Evolutionary conservation across 2,113 vertebrate species (phyloP).

Genomic region (Leptodactylus fuscus): DNA sequence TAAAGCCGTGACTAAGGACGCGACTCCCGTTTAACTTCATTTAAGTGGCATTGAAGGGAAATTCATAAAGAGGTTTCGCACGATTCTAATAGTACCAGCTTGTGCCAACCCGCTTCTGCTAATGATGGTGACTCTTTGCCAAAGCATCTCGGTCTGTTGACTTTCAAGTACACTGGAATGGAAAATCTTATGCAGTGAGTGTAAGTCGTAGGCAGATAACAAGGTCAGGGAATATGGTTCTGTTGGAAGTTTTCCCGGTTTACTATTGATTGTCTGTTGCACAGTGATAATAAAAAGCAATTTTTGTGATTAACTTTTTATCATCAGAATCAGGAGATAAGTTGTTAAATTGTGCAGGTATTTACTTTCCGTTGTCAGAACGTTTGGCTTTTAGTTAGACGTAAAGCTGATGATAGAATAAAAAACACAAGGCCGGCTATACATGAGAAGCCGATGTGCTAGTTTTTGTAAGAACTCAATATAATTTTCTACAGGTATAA

Average conservation of each 20-base stretch:
- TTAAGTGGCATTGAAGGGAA: background rate
- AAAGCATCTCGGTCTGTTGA: background rate
- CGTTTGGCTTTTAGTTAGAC: background rate
- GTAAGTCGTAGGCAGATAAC: background rate
- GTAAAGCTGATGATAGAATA: background rate
- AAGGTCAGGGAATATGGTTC: background rate
- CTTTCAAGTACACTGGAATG: background rate
- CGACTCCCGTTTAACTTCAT: background rate
- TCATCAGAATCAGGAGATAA: background rate
- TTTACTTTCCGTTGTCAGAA: background rate
- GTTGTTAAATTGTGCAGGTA: background rate
- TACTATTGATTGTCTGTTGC: slow-evolving; percentile 2
- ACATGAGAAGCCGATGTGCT: background rate
- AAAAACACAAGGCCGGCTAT: background rate
- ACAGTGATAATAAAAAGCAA: slow-evolving; percentile 2
- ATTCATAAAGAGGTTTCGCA: background rate
- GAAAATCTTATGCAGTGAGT: background rate
- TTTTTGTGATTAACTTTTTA: slow-evolving; percentile 17
- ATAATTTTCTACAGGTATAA: too few species aligned
- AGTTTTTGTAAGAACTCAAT: too few species aligned
- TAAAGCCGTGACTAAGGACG: too few species aligned
- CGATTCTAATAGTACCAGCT: background rate
- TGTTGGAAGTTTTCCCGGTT: background rate
- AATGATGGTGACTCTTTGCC: background rate
- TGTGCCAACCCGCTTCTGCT: background rate